Percentiles rank a stretch among this genome's conserved stretches.
Evolutionary conservation across 2,113 vertebrate genomes (phyloP).

Genomic region (Pseudolaguvia tuberculata): DNA sequence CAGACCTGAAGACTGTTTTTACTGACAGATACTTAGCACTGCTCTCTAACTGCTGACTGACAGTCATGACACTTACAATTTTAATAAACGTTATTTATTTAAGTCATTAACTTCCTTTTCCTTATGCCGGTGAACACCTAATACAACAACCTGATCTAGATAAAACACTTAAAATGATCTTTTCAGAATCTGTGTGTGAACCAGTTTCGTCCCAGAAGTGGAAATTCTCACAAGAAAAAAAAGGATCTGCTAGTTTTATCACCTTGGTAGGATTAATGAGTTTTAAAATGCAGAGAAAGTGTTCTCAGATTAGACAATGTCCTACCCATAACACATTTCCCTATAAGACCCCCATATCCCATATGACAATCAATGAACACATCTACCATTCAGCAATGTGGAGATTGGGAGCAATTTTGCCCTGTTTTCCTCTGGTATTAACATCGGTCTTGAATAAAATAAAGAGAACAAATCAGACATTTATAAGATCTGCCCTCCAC

Average conservation of each 20-base stretch:
- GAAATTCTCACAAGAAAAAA: neutral
- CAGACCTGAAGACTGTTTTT: neutral
- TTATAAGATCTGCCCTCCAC: neutral
- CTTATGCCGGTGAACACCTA: neutral
- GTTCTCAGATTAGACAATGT: no score
- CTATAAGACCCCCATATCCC: neutral
- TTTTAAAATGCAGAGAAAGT: no score
- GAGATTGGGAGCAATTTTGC: neutral
- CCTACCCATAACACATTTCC: no score
- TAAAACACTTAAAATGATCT: no score
- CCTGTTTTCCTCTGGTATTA: neutral
- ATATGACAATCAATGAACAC: neutral
- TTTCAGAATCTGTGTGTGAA: neutral
- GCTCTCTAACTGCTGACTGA: neutral
- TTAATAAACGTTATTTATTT: neutral
- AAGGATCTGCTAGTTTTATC: neutral
- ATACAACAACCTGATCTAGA: no score
- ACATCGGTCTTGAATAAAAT: neutral
- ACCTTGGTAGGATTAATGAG: no score
- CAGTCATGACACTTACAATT: neutral
- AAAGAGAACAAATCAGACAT: neutral
- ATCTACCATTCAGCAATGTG: neutral
- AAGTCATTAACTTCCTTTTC: neutral
- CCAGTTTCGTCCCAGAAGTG: neutral
- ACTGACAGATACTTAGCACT: no score